Conservation (phyloP, 1,140 invertebrate genomes). For the Zaprionus vittiger region DNA sequence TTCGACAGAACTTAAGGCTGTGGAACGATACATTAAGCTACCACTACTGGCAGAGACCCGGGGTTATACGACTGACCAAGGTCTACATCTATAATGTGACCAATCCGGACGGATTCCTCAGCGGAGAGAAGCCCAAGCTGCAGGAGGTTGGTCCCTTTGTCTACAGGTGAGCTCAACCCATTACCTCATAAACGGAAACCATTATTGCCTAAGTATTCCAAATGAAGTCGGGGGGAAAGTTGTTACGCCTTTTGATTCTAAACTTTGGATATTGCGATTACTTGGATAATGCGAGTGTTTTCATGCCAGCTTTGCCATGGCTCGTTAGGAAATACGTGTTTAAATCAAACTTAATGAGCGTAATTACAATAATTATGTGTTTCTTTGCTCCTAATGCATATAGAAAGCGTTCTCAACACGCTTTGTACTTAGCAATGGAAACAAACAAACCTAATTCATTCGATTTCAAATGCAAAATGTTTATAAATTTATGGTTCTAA, state of each 20-base stretch:
- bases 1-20: conserved; percentile 90
- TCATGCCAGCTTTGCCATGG: conserved; percentile 57
- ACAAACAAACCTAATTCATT: not conserved
- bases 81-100: conserved; percentile 95
- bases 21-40: conserved; percentile 94
- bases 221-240: conserved; percentile 31
- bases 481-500: not conserved
- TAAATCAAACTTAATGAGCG: conserved; percentile 56
- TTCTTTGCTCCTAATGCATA: conserved; percentile 16
- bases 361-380: conserved; percentile 66
- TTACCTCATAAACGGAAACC: not conserved
- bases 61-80: conserved; percentile 94
- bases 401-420: conserved; percentile 26
- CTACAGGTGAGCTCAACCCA: conserved; percentile 88
- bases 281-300: conserved; percentile 44
- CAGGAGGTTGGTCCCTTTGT: conserved; percentile 94
- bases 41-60: conserved; percentile 96
- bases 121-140: conserved; percentile 92
- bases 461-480: not conserved
- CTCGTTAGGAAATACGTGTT: conserved; percentile 53
- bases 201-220: not conserved
- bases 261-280: conserved; percentile 17
- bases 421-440: conserved; percentile 7
- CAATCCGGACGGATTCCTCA: conserved; percentile 92
- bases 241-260: conserved; percentile 61